Evolutionary conservation across 2,113 vertebrate species (phyloP).

Genomic region (Mirounga angustirostris): DNA sequence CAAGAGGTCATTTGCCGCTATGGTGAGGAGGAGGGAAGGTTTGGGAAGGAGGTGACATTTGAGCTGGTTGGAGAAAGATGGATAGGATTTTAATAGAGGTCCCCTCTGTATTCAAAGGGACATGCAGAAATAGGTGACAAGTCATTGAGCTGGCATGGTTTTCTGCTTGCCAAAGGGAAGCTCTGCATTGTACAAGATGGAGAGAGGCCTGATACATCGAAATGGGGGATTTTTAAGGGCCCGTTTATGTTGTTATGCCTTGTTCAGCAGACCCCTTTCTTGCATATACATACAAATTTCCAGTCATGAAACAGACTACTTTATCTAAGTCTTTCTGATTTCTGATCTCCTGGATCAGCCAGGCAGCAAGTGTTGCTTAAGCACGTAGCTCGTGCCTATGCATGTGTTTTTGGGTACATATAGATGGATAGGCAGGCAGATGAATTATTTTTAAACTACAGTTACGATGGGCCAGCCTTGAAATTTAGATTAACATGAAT

Average conservation of each 20-base stretch:
- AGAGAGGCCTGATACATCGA: not conserved
- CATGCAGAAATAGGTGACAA: not conserved
- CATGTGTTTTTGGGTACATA: not conserved
- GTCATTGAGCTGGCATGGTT: not conserved
- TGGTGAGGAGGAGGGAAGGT: not conserved
- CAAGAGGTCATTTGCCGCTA: slow-evolving; percentile 45
- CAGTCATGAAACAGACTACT: not conserved
- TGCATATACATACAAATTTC: not conserved
- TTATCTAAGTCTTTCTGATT: slow-evolving; percentile 62
- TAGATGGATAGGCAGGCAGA: not conserved
- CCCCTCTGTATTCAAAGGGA: not conserved
- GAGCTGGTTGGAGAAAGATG: slow-evolving; percentile 51
- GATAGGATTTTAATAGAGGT: slow-evolving; percentile 50
- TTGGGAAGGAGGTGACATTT: slow-evolving; percentile 53
- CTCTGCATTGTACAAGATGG: not conserved
- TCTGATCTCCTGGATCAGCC: slow-evolving; percentile 20
- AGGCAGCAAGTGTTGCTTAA: slow-evolving; percentile 55
- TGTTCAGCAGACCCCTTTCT: not conserved
- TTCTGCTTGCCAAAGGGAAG: slow-evolving; percentile 26
- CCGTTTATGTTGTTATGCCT: not conserved
- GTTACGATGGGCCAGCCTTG: slow-evolving; percentile 32
- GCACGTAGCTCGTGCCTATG: not conserved
- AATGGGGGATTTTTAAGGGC: not conserved
- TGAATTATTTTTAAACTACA: slow-evolving; percentile 47
- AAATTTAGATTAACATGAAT: slow-evolving; percentile 54